Percentiles rank a stretch among this genome's conserved stretches.
phyloP scores from a whole-genome alignment of 1,140 invertebrate species.

The Drosophila ercepeae region DNA sequence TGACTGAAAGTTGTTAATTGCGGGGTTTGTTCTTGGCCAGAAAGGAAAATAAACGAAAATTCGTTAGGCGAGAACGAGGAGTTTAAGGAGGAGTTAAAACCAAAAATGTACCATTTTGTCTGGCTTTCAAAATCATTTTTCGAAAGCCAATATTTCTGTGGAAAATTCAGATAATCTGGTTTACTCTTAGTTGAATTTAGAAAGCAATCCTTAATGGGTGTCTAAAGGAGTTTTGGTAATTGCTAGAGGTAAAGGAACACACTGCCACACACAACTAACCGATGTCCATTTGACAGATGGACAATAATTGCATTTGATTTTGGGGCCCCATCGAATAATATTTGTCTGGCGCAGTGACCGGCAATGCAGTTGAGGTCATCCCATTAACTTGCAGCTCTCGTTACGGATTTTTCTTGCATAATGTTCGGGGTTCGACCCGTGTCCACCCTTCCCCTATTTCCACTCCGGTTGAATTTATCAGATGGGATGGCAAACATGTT shows the following conservation, averaged over 20 bases:
- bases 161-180: too few relatives aligned
- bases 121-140: conserved; percentile 23
- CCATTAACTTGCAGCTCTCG: conserved; percentile 40
- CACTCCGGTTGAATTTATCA: neutral
- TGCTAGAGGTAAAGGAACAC: too few relatives aligned
- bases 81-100: too few relatives aligned
- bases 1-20: conserved; percentile 45
- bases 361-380: conserved; percentile 30
- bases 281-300: conserved; percentile 39
- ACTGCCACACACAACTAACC: too few relatives aligned
- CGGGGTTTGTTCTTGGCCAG: conserved; percentile 9
- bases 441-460: too few relatives aligned
- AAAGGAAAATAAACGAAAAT: conserved; percentile 10
- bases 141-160: neutral
- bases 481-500: conserved; percentile 15
- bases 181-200: conserved; percentile 35
- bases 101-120: conserved; percentile 16
- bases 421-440: conserved; percentile 22
- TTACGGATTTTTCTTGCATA: conserved; percentile 39
- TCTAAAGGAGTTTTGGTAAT: conserved; percentile 34
- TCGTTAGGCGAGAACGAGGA: neutral
- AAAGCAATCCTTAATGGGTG: conserved; percentile 15
- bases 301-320: conserved; percentile 53
- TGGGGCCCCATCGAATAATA: conserved; percentile 37
- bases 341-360: conserved; percentile 49